A percentile compares a stretch with the other conserved stretches of the same genome.
phyloP scores from a whole-genome alignment of 64 coral and sea anemone species.

The Exaiptasia diaphana region DNA sequence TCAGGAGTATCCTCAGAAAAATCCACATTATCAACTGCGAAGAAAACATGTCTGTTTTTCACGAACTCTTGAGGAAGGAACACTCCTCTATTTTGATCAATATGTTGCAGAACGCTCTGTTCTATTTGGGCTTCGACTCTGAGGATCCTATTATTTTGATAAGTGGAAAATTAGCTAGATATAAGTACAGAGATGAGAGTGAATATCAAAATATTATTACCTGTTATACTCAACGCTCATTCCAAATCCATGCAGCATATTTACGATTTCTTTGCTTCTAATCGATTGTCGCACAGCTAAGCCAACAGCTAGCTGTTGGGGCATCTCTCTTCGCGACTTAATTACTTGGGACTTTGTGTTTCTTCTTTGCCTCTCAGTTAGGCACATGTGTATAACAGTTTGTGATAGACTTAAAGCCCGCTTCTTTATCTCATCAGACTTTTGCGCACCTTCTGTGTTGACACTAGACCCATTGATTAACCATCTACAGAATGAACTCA shows the following conservation, averaged over 20 bases:
- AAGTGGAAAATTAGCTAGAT: too few relatives aligned
- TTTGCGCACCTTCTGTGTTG: neutral
- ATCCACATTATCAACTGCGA: slow-evolving; percentile 13
- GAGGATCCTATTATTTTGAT: too few relatives aligned
- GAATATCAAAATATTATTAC: too few relatives aligned
- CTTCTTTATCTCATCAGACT: slow-evolving; percentile 21
- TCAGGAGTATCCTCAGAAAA: slow-evolving; percentile 8
- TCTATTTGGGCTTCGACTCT: neutral
- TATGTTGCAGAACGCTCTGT: neutral
- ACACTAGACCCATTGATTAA: neutral
- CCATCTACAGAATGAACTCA: slow-evolving; percentile 41
- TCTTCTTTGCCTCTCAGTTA: slow-evolving; percentile 23
- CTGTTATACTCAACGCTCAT: slow-evolving; percentile 46
- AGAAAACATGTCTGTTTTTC: neutral
- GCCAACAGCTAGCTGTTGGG: slow-evolving; percentile 28
- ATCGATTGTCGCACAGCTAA: slow-evolving; percentile 24
- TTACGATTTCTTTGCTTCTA: slow-evolving; percentile 40
- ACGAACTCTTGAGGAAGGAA: neutral
- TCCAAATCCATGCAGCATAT: slow-evolving; percentile 27
- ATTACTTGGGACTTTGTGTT: slow-evolving; percentile 54
- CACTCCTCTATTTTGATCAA: neutral
- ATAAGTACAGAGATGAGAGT: too few relatives aligned
- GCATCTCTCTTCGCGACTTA: slow-evolving; percentile 46
- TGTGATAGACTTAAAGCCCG: slow-evolving; percentile 13
- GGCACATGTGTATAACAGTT: slow-evolving; percentile 16